Conservation (phyloP, 2,888 invertebrate species). For the Muschampia plurimacula region DNA sequence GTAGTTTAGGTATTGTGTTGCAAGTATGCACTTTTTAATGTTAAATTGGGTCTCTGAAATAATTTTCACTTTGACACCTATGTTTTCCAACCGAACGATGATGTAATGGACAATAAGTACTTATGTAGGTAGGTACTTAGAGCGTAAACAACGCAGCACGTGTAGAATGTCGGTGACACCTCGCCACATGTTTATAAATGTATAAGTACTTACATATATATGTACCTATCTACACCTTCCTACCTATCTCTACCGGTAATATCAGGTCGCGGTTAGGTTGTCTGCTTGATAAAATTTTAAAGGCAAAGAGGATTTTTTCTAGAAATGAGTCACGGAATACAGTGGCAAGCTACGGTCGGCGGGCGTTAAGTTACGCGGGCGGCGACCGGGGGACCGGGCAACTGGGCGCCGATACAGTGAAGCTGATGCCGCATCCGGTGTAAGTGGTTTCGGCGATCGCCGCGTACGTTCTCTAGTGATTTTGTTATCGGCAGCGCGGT, state of each 20-base stretch:
- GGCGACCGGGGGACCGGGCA: not conserved
- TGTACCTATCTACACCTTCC: not conserved
- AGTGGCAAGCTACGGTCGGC: not conserved
- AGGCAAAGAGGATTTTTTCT: slow-evolving; percentile 26
- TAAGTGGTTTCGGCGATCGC: slow-evolving; percentile 48
- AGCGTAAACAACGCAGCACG: slow-evolving; percentile 20
- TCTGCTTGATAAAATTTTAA: not conserved
- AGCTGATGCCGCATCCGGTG: slow-evolving; percentile 53
- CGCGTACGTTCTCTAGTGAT: slow-evolving; percentile 77
- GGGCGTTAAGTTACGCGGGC: slow-evolving; percentile 12
- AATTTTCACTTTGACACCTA: no score
- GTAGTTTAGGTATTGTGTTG: no score
- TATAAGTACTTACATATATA: not conserved
- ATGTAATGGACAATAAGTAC: slow-evolving; percentile 10
- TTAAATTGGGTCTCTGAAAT: no score
- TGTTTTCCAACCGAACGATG: slow-evolving; percentile 6
- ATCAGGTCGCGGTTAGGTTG: not conserved
- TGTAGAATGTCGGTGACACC: slow-evolving; percentile 20
- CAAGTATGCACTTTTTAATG: no score
- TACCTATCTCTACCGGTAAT: not conserved
- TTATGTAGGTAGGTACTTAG: slow-evolving; percentile 8
- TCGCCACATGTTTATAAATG: not conserved
- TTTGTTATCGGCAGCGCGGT: slow-evolving; percentile 81
- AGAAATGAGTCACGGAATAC: slow-evolving; percentile 30
- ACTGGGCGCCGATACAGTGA: not conserved